A percentile compares a stretch with the other conserved stretches of the same genome.
Conservation (phyloP, 1,140 invertebrate genomes). For the Drosophila melanica region DNA sequence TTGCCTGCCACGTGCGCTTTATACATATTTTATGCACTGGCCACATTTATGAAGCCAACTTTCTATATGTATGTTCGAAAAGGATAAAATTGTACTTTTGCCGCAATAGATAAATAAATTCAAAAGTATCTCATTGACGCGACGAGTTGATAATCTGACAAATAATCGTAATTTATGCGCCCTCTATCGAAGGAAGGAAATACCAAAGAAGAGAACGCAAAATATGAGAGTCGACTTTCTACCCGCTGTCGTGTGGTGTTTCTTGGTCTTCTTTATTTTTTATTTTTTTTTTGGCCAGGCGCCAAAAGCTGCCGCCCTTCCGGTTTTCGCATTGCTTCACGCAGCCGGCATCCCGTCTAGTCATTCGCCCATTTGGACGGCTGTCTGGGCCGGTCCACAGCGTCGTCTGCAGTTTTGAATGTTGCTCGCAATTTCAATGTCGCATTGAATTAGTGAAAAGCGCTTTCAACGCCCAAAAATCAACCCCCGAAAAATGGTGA, state of each 20-base stretch:
- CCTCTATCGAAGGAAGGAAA: constrained; percentile 3
- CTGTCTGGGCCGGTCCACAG: constrained; percentile 18
- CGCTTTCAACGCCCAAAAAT: constrained; percentile 78
- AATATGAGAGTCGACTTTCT: neutral
- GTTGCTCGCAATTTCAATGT: constrained; percentile 76
- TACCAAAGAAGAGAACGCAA: constrained; percentile 1
- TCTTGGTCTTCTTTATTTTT: constrained; percentile 26
- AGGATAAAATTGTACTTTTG: neutral
- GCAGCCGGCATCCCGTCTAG: constrained; percentile 56
- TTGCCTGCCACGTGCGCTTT: constrained; percentile 23
- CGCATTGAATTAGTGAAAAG: constrained; percentile 83
- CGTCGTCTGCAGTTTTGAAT: constrained; percentile 57
- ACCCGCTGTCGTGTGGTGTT: constrained; percentile 8
- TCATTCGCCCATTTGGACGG: constrained; percentile 34
- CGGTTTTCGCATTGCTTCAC: constrained; percentile 43
- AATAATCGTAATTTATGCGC: constrained; percentile 77
- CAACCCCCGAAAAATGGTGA: constrained; percentile 68
- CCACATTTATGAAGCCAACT: constrained; percentile 38
- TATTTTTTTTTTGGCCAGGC: constrained; percentile 24
- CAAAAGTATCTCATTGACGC: constrained; percentile 10
- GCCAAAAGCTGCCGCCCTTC: constrained; percentile 74
- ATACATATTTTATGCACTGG: constrained; percentile 41
- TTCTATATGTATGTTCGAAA: constrained; percentile 10
- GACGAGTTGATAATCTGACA: constrained; percentile 72
- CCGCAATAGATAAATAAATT: neutral